Conservation (phyloP, 2,797 vertebrate genomes). For the Pseudocheirus occidentalis region DNA sequence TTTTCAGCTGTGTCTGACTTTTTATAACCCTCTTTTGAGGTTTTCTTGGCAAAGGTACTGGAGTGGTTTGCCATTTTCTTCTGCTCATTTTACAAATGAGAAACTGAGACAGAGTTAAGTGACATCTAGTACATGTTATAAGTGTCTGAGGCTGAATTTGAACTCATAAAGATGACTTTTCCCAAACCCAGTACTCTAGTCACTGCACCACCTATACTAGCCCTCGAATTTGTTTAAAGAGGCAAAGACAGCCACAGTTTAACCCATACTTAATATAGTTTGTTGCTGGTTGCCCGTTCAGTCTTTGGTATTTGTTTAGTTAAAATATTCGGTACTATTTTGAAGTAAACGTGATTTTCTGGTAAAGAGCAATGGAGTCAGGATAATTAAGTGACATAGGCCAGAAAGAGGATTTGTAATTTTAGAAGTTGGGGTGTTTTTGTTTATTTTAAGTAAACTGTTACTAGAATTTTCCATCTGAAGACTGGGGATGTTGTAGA, state of each 20-base stretch:
- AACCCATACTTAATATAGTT: slow-evolving; percentile 36
- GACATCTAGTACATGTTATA: too few species aligned
- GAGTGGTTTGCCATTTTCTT: too few species aligned
- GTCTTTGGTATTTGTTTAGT: slow-evolving; percentile 51
- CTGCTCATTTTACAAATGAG: too few species aligned
- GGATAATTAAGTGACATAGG: slow-evolving; percentile 4
- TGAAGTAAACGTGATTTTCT: slow-evolving; percentile 38
- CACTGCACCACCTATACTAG: not conserved
- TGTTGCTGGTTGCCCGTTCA: slow-evolving; percentile 30
- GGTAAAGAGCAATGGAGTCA: slow-evolving; percentile 38
- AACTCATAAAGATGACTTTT: too few species aligned
- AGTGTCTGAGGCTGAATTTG: too few species aligned
- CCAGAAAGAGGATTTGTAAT: slow-evolving; percentile 35
- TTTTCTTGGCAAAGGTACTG: too few species aligned
- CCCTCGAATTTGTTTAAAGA: not conserved
- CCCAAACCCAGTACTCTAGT: not conserved
- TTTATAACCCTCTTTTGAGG: too few species aligned
- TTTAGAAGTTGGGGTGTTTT: not conserved
- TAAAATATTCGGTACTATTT: not conserved
- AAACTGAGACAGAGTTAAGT: too few species aligned
- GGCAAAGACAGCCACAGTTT: not conserved
- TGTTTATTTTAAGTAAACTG: not conserved
- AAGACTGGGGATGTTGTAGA: not conserved
- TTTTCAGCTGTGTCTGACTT: too few species aligned
- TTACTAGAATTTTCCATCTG: not conserved